phyloP scores from a whole-genome alignment of 2,113 vertebrate genomes.

The Eolophus roseicapilla region DNA sequence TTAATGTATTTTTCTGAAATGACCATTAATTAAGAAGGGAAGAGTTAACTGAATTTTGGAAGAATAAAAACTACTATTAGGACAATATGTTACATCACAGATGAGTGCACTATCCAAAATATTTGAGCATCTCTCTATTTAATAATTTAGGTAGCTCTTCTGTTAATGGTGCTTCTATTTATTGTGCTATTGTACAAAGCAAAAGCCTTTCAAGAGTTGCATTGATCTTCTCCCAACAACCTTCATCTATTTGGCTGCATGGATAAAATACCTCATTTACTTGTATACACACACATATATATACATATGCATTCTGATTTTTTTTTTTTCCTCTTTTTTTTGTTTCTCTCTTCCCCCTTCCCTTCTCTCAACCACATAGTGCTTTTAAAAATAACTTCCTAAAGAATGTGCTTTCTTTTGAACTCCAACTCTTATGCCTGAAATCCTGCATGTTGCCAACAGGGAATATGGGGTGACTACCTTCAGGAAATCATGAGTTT shows the following conservation, averaged over 20 bases:
- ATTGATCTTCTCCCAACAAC: background rate
- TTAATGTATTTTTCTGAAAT: background rate
- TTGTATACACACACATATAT: background rate
- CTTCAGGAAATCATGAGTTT: background rate
- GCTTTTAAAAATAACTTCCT: background rate
- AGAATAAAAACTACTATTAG: background rate
- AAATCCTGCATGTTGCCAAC: background rate
- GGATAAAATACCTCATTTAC: background rate
- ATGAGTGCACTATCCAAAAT: background rate
- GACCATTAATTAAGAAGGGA: background rate
- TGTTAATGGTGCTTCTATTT: background rate
- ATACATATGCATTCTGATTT: background rate
- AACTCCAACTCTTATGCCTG: background rate
- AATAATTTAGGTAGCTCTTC: background rate
- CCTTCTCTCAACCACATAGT: fast-evolving
- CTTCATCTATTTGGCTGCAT: background rate
- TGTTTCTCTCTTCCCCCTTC: background rate
- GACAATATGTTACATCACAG: background rate
- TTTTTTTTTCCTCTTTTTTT: background rate
- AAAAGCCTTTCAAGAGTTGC: background rate
- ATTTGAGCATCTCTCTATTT: background rate
- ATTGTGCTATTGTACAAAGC: background rate
- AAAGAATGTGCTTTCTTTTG: background rate
- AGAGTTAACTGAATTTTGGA: background rate
- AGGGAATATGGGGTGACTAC: fast-evolving